These are phyloP conservation scores for Rhamnusium bicolor DNA, from an alignment of 2,888 invertebrate species.

Conservation along the genomic window DNA sequence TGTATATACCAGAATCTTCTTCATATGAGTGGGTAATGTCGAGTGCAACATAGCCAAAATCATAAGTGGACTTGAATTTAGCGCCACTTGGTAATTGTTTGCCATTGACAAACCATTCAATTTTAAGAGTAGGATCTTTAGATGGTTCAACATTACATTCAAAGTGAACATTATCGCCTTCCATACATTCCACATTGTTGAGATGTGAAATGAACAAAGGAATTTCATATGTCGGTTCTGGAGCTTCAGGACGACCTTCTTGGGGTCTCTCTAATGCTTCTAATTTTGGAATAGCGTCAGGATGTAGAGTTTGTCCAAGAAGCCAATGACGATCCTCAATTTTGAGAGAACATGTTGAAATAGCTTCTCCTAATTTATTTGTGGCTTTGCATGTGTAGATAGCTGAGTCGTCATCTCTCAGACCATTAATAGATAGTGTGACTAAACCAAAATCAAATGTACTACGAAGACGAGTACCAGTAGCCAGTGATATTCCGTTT, in stretches of 20 bases:
- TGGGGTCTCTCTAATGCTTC: conserved; percentile 89
- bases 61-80: conserved; percentile 92
- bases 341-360: conserved; percentile 91
- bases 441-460: conserved; percentile 98
- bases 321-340: conserved; percentile 92
- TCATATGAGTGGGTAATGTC: conserved; percentile 91
- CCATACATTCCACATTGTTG: conserved; percentile 90
- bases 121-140: conserved; percentile 90
- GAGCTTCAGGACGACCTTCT: conserved; percentile 77
- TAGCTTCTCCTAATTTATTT: conserved; percentile 94
- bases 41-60: conserved; percentile 96
- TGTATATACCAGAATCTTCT: conserved; percentile 94
- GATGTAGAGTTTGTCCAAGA: conserved; percentile 89
- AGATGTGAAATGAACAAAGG: conserved; percentile 93
- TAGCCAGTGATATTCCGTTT: conserved; percentile 88
- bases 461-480: conserved; percentile 91
- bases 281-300: conserved; percentile 89
- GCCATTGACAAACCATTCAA: conserved; percentile 97
- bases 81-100: conserved; percentile 90
- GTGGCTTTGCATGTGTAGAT: conserved; percentile 96
- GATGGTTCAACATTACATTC: conserved; percentile 94
- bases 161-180: conserved; percentile 91
- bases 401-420: conserved; percentile 93
- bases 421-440: conserved; percentile 89
- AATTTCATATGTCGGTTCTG: conserved; percentile 86